Base-by-base conservation (phyloP, 1,140 invertebrate genomes). In the Trichogramma pretiosum region DNA sequence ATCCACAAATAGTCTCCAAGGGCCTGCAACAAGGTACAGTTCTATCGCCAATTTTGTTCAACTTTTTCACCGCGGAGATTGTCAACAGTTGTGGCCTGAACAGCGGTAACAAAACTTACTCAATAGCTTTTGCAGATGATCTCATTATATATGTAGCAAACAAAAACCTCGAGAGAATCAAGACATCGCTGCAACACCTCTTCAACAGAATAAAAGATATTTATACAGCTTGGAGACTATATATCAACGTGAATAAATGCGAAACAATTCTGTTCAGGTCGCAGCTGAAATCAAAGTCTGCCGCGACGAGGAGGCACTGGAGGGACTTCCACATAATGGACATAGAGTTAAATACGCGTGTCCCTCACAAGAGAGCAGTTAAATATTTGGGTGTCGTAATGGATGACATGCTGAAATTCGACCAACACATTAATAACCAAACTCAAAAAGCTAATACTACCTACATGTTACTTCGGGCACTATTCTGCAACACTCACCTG, bases 401-500 rank as follows among this genome's bases (percentile, higher is more conserved):
- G 7, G 52, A 56, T n/a, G 21, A 38, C 5, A 52, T 44, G 49
- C n/a, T 59, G 9, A 33, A 40, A 24, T 33, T 54, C 0, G 51
- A 52, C 19, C 17, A 37, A 7, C 55, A 59, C 22, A 18, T 53
- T 5, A 45, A 56, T 26, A 39, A 34, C 3, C 23, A 40, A 42
- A 8, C 55, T 5, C 17, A 39, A 7, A 56, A 56, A 53, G 50
- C 50, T 0, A 48, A 38, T 38, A 49, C 46, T 30, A 46, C 48
- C 2, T 58, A 52, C 26, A 48, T 43, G 16, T 40, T 14, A 8
- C 2, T 35, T 3, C 51, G 42, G 11, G 16, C 11, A 1, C 24
- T 56, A n/a, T 59, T 59, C 35, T 47, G 53, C 8, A 48, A 46
- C 0, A 41, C 18, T 9, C 13, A 28, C 3, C n/a, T 61, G 2